These are phyloP conservation scores for Apocrypta bakeri DNA, from an alignment of 1,140 invertebrate species.

Conservation along the genomic window DNA sequence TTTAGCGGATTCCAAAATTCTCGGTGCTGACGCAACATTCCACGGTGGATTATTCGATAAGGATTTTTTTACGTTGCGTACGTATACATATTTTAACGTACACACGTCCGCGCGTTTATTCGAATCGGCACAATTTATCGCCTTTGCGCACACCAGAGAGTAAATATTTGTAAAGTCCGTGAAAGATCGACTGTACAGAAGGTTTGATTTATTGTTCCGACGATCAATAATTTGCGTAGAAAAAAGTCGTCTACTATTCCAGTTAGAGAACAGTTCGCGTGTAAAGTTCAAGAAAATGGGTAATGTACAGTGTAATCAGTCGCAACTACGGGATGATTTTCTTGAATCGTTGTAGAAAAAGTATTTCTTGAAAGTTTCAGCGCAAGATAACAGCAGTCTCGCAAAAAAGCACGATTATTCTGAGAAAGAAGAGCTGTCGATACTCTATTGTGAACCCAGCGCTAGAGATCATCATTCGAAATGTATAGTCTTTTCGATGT, in stretches of 20 bases:
- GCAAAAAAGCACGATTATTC: neutral
- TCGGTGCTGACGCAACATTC: no score
- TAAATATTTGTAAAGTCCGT: neutral
- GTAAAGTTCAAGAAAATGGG: neutral
- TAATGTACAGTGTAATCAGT: neutral
- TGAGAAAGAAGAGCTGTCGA: neutral
- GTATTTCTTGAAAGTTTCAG: neutral
- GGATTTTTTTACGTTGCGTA: neutral
- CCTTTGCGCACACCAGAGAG: neutral
- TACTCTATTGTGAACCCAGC: neutral
- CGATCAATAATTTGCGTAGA: no score
- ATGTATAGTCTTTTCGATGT: no score
- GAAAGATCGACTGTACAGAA: neutral
- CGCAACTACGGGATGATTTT: neutral
- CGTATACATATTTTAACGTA: neutral
- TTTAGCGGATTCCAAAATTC: no score
- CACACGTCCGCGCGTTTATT: no score
- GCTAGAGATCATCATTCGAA: neutral
- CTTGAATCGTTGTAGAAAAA: no score
- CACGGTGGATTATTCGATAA: neutral
- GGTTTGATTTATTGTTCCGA: no score
- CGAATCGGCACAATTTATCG: neutral
- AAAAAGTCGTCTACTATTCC: neutral
- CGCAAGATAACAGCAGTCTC: neutral
- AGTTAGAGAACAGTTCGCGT: neutral